Conservation (phyloP, 1,140 invertebrate genomes). For the Pristionchus pacificus region DNA sequence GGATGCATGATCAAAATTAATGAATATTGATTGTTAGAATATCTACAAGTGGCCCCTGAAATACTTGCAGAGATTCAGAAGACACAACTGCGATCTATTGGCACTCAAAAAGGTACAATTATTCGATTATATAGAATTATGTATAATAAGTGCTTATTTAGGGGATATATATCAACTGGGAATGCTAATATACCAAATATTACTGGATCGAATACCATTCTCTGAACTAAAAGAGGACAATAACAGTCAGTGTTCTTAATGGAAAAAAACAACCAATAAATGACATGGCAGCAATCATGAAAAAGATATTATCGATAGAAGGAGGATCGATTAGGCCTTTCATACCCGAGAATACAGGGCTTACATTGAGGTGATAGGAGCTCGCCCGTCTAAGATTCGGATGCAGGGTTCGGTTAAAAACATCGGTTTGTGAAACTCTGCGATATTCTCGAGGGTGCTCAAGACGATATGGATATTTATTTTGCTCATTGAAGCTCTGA, state of each 20-base stretch:
- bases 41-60: conserved; percentile 24
- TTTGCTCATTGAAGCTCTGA: too few relatives aligned
- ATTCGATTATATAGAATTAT: background rate
- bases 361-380: background rate
- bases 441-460: too few relatives aligned
- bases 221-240: conserved; percentile 14
- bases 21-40: conserved; percentile 16
- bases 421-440: too few relatives aligned
- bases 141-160: conserved; percentile 1
- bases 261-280: too few relatives aligned
- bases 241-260: too few relatives aligned
- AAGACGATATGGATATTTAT: too few relatives aligned
- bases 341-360: background rate
- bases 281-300: too few relatives aligned
- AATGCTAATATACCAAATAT: conserved; percentile 27
- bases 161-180: conserved; percentile 30
- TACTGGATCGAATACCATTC: conserved; percentile 23
- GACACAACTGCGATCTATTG: conserved; percentile 9
- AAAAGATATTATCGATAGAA: too few relatives aligned
- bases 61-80: conserved; percentile 2
- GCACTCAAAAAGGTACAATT: background rate
- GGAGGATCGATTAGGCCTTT: too few relatives aligned
- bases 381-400: too few relatives aligned
- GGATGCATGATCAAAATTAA: background rate
- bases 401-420: too few relatives aligned